These are phyloP conservation scores for Nylanderia fulva DNA, from an alignment of 1,140 invertebrate genomes.

Conservation along the genomic window DNA sequence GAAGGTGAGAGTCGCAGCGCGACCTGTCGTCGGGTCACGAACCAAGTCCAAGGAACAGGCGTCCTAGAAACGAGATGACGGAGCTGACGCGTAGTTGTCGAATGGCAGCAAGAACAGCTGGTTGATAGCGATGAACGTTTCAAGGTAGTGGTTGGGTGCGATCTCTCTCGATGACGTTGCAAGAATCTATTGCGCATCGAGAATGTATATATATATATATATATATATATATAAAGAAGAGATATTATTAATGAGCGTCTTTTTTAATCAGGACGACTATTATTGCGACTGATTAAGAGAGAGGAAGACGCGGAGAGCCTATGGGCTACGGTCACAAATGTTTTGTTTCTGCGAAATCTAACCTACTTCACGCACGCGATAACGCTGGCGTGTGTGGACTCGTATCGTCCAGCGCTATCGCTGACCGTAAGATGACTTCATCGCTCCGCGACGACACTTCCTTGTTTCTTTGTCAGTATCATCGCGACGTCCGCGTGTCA, in stretches of 20 bases:
- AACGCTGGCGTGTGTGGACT: slow-evolving; percentile 36
- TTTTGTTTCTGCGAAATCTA: slow-evolving; percentile 61
- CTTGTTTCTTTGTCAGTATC: slow-evolving; percentile 65
- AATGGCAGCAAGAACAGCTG: slow-evolving; percentile 30
- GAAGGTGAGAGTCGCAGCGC: slow-evolving; percentile 47
- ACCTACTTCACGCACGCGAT: slow-evolving; percentile 65
- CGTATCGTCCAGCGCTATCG: slow-evolving; percentile 41
- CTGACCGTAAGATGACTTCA: slow-evolving; percentile 52
- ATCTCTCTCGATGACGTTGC: slow-evolving; percentile 39
- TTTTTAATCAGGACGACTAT: neutral
- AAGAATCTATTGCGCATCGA: neutral
- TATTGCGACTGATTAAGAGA: neutral
- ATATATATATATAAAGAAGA: too few species aligned
- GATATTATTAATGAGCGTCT: neutral
- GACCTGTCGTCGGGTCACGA: slow-evolving; percentile 51
- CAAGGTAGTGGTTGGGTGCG: neutral
- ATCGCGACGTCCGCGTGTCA: slow-evolving; percentile 19
- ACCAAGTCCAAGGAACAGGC: slow-evolving; percentile 38
- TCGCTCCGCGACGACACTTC: slow-evolving; percentile 53
- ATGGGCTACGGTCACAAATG: neutral
- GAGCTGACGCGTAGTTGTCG: neutral
- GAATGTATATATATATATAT: too few species aligned
- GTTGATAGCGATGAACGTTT: neutral
- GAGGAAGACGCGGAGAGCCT: neutral
- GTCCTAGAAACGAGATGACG: slow-evolving; percentile 15